Evolutionary conservation across 2,797 vertebrate species (phyloP).

Genomic region (Decapterus maruadsi): DNA sequence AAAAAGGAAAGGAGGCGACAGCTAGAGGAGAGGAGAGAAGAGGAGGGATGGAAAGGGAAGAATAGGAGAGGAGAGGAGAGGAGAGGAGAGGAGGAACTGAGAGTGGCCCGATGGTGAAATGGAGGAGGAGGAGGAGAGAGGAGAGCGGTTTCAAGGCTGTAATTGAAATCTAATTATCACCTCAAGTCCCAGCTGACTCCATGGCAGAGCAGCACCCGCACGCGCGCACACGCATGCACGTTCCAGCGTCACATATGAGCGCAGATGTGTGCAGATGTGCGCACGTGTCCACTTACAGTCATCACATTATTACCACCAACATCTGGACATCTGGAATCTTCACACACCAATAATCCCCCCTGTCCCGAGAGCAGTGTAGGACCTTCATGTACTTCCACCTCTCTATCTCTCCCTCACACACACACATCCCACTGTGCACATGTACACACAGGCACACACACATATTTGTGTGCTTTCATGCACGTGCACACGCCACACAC

Average conservation of each 20-base stretch:
- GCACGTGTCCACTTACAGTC: constrained; percentile 60
- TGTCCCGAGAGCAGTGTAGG: constrained; percentile 68
- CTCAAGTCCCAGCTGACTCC: constrained; percentile 79
- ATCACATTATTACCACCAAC: constrained; percentile 77
- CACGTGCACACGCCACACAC: neutral
- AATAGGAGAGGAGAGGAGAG: no score
- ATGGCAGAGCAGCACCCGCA: constrained; percentile 26
- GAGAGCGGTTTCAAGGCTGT: constrained; percentile 75
- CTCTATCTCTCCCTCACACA: neutral
- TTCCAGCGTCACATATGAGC: constrained; percentile 37
- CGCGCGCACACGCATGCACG: constrained; percentile 10
- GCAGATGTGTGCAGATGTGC: constrained; percentile 43
- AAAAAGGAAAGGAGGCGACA: no score
- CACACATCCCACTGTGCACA: constrained; percentile 5
- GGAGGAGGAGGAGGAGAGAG: constrained; percentile 29
- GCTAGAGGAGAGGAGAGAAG: no score
- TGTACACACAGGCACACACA: neutral
- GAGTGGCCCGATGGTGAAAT: no score
- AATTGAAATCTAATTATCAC: constrained; percentile 88
- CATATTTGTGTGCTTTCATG: constrained; percentile 8
- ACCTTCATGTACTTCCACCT: constrained; percentile 58
- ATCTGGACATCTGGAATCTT: constrained; percentile 75
- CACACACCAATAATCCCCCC: constrained; percentile 79
- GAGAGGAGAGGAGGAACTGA: no score
- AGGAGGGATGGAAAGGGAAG: no score